Base-by-base conservation (phyloP, 2,888 invertebrate genomes). In the Ophraella communa region DNA sequence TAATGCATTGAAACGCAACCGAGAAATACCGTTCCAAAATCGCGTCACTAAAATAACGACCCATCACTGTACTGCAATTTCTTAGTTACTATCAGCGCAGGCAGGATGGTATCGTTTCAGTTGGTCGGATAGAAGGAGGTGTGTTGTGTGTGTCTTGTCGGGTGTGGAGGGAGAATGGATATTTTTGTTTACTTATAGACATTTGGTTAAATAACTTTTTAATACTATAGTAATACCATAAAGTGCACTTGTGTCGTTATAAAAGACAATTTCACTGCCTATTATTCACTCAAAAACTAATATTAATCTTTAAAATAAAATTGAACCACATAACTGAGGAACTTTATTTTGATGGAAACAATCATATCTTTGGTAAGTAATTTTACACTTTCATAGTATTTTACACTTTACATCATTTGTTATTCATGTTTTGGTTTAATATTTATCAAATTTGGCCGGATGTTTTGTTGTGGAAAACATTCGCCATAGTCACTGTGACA, bases 401-500 rank as follows among this genome's bases (percentile, higher is more conserved):
- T 23, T 14, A 49, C 47, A 58, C 42, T 21, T 21, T 49, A n/a
- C 27, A 44, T 18, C n/a, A n/a, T 3, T 14, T 57, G 51, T 51
- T 51, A 39, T 39, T 51, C 1, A 35, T 24, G 27, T 42, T 52
- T 44, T 24, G 20, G 42, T 49, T 56, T 59, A n/a, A n/a, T 58
- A 58, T 11, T 23, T 42, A 33, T 18, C 27, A 33, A 24, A 45
- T 55, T 45, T 52, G 68, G 69, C 76, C 77, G 76, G 78, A 78
- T 78, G 78, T 78, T 78, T 76, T 72, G 71, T 70, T 73, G 69
- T 68, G 70, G 73, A 76, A 75, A 77, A 76, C 78, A 81, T 82
- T 82, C 81, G 82, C 82, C 82, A 82, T 82, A 79, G 79, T 81
- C 80, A 77, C 71, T 76, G 74, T 80, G 80, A 78, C 80, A 81